Percentiles rank a stretch among this genome's conserved stretches.
These are phyloP conservation scores for Pseudochromis fuscus DNA, from an alignment of 2,797 vertebrate species.

Conservation along the genomic window DNA sequence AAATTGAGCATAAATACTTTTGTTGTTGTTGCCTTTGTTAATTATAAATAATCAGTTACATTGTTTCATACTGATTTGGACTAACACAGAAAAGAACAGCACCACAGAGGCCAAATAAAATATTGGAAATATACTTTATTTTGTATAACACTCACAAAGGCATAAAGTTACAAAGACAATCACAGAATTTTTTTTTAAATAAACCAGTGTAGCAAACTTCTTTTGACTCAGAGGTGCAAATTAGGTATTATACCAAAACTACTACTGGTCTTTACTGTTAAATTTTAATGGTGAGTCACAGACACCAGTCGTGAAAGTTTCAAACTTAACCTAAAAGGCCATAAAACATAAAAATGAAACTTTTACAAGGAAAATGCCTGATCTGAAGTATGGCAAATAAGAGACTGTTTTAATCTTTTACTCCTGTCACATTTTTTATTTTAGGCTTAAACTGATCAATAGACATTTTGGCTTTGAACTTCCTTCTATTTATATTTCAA, in stretches of 20 bases:
- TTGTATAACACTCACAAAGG: not conserved
- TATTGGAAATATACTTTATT: not conserved
- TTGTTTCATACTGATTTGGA: not conserved
- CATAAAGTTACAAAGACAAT: not conserved
- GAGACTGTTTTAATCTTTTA: not conserved
- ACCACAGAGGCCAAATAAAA: not conserved
- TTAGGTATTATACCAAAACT: slow-evolving; percentile 3
- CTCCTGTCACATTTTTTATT: not conserved
- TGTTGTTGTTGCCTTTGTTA: too few species aligned
- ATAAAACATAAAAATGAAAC: not conserved
- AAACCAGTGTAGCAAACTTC: not conserved
- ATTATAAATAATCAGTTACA: too few species aligned
- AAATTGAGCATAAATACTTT: too few species aligned
- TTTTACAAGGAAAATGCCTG: not conserved
- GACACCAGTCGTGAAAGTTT: not conserved
- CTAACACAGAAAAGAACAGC: not conserved
- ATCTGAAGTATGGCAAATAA: not conserved
- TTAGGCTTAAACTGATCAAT: not conserved
- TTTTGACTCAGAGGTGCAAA: not conserved
- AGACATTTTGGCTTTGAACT: not conserved
- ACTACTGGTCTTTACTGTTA: not conserved
- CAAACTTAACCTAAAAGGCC: not conserved
- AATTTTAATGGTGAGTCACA: not conserved
- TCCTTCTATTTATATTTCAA: not conserved
- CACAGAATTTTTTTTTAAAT: not conserved